phyloP scores from a whole-genome alignment of 2,797 vertebrate species.

The Poeciliopsis paucimaculata region DNA sequence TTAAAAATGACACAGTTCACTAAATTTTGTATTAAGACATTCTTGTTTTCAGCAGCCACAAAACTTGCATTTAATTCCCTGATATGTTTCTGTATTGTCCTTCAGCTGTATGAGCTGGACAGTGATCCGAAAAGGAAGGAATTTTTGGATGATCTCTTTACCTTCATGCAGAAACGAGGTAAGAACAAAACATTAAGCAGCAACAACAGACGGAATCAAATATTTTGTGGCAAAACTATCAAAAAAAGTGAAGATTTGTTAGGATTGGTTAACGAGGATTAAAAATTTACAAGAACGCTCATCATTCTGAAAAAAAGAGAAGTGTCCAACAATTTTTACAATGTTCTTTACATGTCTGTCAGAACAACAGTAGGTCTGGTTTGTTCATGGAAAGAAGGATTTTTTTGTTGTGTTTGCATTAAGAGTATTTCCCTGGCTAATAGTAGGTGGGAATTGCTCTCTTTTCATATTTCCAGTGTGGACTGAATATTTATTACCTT shows the following conservation, averaged over 20 bases:
- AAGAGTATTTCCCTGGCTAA: constrained; percentile 44
- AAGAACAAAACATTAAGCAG: constrained; percentile 17
- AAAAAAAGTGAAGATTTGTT: not conserved
- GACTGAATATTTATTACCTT: not conserved
- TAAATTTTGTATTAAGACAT: not conserved
- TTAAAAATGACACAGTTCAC: not conserved
- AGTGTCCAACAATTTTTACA: not conserved
- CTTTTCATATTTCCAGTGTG: constrained; percentile 42
- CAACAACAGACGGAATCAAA: not conserved
- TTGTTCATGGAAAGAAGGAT: not conserved
- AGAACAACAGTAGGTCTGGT: not conserved
- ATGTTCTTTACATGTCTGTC: not conserved
- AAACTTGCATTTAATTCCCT: not conserved
- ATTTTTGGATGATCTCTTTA: constrained; percentile 95
- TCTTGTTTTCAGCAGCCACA: not conserved
- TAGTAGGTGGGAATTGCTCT: constrained; percentile 15
- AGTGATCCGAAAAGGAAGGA: constrained; percentile 94
- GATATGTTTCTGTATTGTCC: constrained; percentile 26
- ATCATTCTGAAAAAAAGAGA: not conserved
- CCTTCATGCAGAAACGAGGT: constrained; percentile 98
- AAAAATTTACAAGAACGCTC: not conserved
- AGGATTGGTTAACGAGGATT: not conserved
- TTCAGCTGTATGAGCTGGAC: constrained; percentile 93
- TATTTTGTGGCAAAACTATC: not conserved
- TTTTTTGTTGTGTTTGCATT: not conserved